Evolutionary conservation across 2,113 vertebrate species (phyloP), one percentile per base, ranked within the genome.

Genomic region (Rhabdornis inornatus): DNA sequence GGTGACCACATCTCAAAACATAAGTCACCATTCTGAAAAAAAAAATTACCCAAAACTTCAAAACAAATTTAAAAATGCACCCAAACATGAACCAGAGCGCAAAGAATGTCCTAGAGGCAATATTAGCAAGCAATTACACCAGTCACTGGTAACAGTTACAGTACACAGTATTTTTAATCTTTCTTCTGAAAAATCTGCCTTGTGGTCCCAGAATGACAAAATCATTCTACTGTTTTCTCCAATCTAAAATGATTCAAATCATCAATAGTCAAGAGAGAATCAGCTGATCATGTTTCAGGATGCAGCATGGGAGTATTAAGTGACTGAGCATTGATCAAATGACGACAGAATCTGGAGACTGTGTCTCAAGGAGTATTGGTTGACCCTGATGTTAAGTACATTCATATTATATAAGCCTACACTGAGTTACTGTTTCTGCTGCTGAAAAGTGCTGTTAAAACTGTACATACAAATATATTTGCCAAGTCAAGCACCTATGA

Each of bases 321-420:
- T 87, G 77, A 78, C 76, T 52, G 40, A 94, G 86, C 89, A 94
- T 23, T 96, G 89, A 92, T 89, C 85, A 81, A 94, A 94, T 59
- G 76, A 86, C 9, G 47, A 82, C 85, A 95, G 90, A 95, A 88
- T 81, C 90, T 93, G 77, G 74, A 96, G 76, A 80, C 87, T 44
- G 80, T 90, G 77, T 49, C 68, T 95, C 72, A 53, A 91, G 87
- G 79, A 83, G 53, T 59, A 57, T 15, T 74, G 84, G 78, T 27
- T 81, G 80, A 95, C 66, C 87, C 85, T 63, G 35, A 52, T 90
- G 86, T 92, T 95, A 93, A 95, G 89, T 76, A 70, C 87, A 83
- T 70, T 94, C 83, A 44, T 50, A 84, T 97, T 96, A 95, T 83
- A 90, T 91, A 95, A 96, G 80, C 72, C 71, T 71, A 39, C 50